phyloP scores from a whole-genome alignment of 2,888 invertebrate species.

The Cactoblastis cactorum region DNA sequence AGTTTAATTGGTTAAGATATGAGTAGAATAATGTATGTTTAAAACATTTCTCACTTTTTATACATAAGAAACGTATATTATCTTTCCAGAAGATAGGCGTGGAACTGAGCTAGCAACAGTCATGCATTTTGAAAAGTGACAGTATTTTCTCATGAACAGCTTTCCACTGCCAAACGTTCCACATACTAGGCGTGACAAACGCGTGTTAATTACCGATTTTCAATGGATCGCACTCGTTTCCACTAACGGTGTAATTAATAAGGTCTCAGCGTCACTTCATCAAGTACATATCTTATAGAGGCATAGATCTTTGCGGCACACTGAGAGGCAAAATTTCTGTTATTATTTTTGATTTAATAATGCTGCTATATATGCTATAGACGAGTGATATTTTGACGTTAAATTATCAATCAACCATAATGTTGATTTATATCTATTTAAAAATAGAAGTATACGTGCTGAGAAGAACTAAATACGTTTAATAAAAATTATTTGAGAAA shows the following conservation, averaged over 20 bases:
- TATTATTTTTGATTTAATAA: too few species aligned
- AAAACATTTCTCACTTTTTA: too few species aligned
- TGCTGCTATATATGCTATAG: too few species aligned
- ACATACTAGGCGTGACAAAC: conserved; percentile 9
- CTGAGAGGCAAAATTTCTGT: too few species aligned
- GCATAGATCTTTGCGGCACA: background rate
- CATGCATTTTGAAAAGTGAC: conserved; percentile 10
- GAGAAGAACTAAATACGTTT: too few species aligned
- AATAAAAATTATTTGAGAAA: too few species aligned
- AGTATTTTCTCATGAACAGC: conserved; percentile 12
- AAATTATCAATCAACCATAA: too few species aligned
- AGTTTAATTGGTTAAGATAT: too few species aligned
- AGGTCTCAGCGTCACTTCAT: background rate
- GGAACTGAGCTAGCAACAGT: conserved; percentile 4
- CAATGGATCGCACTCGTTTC: conserved; percentile 12
- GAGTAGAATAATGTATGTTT: too few species aligned
- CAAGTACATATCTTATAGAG: background rate
- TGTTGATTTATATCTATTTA: too few species aligned
- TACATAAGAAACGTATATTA: background rate
- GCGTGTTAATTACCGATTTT: conserved; percentile 11
- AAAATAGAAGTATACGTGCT: too few species aligned
- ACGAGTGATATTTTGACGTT: too few species aligned
- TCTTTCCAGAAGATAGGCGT: background rate
- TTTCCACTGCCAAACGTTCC: conserved; percentile 11
- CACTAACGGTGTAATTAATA: conserved; percentile 11